These are phyloP conservation scores for Ariopsis seemanni DNA, from an alignment of 2,113 vertebrate species.

Conservation along the genomic window DNA sequence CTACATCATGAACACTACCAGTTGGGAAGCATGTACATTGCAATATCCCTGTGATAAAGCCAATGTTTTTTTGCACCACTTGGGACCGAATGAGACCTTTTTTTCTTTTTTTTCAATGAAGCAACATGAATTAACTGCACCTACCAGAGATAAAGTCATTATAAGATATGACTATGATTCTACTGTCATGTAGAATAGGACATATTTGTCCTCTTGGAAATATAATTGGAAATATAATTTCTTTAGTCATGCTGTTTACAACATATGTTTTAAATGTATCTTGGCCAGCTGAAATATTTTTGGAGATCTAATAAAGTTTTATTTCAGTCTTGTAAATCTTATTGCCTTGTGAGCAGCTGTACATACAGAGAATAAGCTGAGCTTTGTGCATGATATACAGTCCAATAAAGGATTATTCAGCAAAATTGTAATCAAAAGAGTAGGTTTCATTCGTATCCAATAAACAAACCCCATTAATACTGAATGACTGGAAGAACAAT, in stretches of 20 bases:
- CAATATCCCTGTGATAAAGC: neutral
- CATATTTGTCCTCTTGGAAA: neutral
- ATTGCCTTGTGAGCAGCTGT: neutral
- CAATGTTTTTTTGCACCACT: neutral
- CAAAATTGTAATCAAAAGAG: neutral
- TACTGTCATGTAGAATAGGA: neutral
- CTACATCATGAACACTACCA: neutral
- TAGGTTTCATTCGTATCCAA: neutral
- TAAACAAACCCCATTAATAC: neutral
- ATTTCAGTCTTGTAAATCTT: constrained; percentile 1
- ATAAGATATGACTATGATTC: neutral
- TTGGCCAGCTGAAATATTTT: neutral
- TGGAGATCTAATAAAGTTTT: neutral
- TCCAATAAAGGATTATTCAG: neutral
- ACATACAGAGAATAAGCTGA: neutral
- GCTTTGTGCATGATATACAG: neutral
- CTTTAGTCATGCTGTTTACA: neutral
- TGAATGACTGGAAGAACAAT: neutral
- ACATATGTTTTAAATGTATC: neutral
- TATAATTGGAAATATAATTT: neutral
- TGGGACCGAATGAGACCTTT: neutral
- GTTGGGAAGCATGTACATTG: neutral
- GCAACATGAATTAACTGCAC: neutral
- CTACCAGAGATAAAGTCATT: neutral
- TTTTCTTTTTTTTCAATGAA: neutral